These are phyloP conservation scores for Apteryx owenii DNA, from an alignment of 2,113 vertebrate genomes.

Conservation along the genomic window DNA sequence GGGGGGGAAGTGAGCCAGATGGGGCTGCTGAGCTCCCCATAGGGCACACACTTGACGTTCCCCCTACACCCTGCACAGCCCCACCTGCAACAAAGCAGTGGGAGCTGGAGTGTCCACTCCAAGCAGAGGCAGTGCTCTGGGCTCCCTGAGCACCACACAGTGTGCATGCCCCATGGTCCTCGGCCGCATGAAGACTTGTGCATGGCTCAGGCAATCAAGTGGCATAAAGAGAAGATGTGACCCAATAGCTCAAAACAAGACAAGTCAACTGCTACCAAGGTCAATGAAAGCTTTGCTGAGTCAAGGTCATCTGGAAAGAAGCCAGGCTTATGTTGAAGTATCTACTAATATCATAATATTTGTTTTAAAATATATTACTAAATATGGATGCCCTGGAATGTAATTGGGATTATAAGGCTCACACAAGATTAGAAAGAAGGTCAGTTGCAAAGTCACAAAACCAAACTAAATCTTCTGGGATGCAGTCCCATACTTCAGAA, in stretches of 20 bases:
- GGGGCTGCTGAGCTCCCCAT: accelerated
- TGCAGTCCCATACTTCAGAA: neutral
- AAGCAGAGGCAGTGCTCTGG: accelerated
- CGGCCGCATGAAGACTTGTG: accelerated
- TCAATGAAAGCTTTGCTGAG: neutral
- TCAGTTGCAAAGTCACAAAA: conserved; percentile 28
- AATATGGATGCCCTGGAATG: neutral
- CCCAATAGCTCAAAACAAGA: neutral
- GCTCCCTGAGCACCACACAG: neutral
- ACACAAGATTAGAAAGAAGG: conserved; percentile 28
- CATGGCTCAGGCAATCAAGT: neutral
- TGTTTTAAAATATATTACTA: neutral
- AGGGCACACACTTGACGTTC: neutral
- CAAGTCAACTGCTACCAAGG: neutral
- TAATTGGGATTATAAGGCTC: conserved; percentile 45
- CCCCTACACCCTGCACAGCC: accelerated
- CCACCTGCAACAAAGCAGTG: accelerated
- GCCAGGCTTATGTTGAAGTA: neutral
- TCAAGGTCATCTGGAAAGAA: neutral
- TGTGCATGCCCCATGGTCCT: accelerated
- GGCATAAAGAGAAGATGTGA: neutral
- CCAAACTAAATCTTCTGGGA: conserved; percentile 20
- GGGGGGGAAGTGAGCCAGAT: neutral
- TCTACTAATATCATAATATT: neutral
- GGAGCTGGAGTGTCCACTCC: neutral